Percentiles rank a stretch among this genome's conserved stretches.
phyloP scores from a whole-genome alignment of 1,140 invertebrate genomes.

The Ceratosolen solmsi region DNA sequence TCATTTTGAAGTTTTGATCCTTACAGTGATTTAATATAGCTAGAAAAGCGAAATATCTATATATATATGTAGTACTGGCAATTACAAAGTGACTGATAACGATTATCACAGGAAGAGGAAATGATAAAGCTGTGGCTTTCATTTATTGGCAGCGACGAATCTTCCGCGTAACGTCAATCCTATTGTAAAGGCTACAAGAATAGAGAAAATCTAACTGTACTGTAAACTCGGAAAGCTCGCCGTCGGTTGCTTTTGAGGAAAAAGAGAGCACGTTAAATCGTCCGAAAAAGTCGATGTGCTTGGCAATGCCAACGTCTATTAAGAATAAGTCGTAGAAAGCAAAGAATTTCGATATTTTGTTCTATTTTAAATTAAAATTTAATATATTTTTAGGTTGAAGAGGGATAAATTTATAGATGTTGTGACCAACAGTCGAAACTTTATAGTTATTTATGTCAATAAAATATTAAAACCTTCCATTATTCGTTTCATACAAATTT shows the following conservation, averaged over 20 bases:
- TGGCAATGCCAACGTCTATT: not conserved
- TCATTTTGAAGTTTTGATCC: slow-evolving; percentile 27
- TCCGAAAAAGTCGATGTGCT: not conserved
- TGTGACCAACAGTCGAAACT: not conserved
- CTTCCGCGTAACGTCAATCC: not conserved
- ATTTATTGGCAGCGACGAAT: slow-evolving; percentile 33
- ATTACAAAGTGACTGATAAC: slow-evolving; percentile 43
- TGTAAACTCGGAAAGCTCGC: not conserved
- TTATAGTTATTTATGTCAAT: not conserved
- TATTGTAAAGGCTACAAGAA: not conserved
- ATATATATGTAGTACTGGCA: slow-evolving; percentile 5
- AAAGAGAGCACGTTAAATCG: slow-evolving; percentile 3
- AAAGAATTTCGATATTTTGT: not conserved
- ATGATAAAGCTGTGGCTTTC: slow-evolving; percentile 4
- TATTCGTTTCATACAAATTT: too few relatives aligned
- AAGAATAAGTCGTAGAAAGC: not conserved
- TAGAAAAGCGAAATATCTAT: slow-evolving; percentile 30
- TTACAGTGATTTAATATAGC: not conserved
- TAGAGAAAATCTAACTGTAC: not conserved
- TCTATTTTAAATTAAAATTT: not conserved
- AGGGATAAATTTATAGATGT: not conserved
- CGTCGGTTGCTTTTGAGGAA: not conserved
- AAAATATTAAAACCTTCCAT: not conserved
- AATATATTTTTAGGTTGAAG: not conserved
- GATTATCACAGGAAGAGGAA: slow-evolving; percentile 21